phyloP scores from a whole-genome alignment of 2,113 vertebrate genomes.

The Plecturocebus donacophilus region DNA sequence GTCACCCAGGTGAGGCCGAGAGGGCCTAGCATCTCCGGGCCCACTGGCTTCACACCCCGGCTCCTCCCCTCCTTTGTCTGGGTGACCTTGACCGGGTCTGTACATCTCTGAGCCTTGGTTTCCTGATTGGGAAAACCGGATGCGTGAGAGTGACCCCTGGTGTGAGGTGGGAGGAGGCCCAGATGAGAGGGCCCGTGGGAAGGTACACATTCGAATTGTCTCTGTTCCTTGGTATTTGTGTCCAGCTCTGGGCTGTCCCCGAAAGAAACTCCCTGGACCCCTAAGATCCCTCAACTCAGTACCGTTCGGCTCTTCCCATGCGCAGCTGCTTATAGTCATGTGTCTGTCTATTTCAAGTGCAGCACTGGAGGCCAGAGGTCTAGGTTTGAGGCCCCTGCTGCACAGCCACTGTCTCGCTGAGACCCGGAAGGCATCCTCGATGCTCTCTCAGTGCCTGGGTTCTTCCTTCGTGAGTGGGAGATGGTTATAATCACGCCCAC shows the following conservation, averaged over 20 bases:
- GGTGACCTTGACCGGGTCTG: not conserved
- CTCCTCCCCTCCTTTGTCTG: not conserved
- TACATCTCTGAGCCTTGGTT: not conserved
- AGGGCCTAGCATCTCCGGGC: not conserved
- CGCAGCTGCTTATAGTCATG: not conserved
- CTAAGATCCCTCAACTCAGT: not conserved
- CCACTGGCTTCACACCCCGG: rapidly evolving
- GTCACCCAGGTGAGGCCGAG: not conserved
- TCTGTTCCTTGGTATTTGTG: not conserved
- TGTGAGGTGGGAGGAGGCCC: not conserved
- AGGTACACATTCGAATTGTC: not conserved
- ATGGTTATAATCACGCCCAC: not conserved
- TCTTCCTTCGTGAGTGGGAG: not conserved
- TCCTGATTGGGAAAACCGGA: not conserved
- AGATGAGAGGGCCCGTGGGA: too few species aligned
- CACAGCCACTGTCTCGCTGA: not conserved
- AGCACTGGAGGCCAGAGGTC: not conserved
- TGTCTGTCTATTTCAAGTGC: not conserved
- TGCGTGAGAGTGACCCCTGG: not conserved
- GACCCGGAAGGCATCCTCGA: not conserved
- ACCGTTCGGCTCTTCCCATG: rapidly evolving
- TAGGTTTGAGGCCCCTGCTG: not conserved
- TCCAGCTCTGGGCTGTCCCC: not conserved
- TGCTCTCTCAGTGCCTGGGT: too few species aligned
- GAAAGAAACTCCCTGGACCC: not conserved